Evolutionary conservation across 2,797 vertebrate genomes (phyloP).

Genomic region (Hydrocynus forskahlii): DNA sequence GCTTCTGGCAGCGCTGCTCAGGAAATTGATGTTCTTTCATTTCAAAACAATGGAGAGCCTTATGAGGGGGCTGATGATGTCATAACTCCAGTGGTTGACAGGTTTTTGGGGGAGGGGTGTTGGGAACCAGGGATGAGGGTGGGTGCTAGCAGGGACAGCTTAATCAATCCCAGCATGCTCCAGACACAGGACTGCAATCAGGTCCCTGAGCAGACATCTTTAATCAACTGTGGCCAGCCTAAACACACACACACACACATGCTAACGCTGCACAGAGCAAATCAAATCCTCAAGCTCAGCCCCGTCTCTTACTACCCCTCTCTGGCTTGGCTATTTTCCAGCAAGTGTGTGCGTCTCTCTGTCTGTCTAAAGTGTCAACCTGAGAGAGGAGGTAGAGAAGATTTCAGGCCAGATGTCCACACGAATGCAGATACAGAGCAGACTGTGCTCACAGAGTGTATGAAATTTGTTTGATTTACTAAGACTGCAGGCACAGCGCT

Average conservation of each 20-base stretch:
- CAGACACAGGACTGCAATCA: constrained; percentile 41
- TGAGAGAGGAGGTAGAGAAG: constrained; percentile 41
- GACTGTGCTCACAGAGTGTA: not conserved
- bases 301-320: not conserved
- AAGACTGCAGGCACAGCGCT: not conserved
- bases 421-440: not conserved
- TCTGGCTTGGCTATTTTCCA: not conserved
- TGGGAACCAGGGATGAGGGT: not conserved
- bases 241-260: not conserved
- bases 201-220: constrained; percentile 62
- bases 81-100: constrained; percentile 75
- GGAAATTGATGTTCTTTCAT: constrained; percentile 80
- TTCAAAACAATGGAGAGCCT: constrained; percentile 80
- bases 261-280: constrained; percentile 12
- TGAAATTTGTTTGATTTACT: not conserved
- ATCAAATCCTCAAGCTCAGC: constrained; percentile 2
- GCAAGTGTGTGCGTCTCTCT: not conserved
- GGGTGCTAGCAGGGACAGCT: constrained; percentile 58
- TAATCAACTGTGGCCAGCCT: constrained; percentile 55
- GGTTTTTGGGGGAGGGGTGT: constrained; percentile 61
- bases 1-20: constrained; percentile 63
- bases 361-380: constrained; percentile 20
- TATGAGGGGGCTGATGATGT: constrained; percentile 77
- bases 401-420: not conserved
- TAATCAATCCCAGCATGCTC: constrained; percentile 67